These are phyloP conservation scores for Dissostichus mawsoni DNA, from an alignment of 2,113 vertebrate genomes.

Conservation along the genomic window DNA sequence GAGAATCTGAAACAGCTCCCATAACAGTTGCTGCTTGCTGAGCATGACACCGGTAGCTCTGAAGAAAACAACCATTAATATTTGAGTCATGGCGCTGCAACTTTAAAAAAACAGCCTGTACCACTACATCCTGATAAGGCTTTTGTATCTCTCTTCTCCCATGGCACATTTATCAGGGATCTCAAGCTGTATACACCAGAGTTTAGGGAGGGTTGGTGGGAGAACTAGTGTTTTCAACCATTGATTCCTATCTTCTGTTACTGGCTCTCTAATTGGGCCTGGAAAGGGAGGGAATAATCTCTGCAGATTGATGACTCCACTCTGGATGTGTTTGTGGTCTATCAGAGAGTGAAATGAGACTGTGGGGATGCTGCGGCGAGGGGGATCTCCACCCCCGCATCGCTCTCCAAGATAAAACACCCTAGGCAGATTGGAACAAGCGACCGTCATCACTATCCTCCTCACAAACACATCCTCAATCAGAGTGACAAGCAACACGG, in stretches of 20 bases:
- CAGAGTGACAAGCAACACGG: constrained; percentile 70
- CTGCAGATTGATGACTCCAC: constrained; percentile 79
- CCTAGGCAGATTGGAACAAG: constrained; percentile 72
- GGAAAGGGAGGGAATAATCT: constrained; percentile 74
- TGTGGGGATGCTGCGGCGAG: constrained; percentile 66
- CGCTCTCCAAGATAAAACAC: constrained; percentile 73
- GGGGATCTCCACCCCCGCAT: constrained; percentile 57
- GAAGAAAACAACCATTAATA: constrained; percentile 74
- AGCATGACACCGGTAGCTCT: constrained; percentile 57
- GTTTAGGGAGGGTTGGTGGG: constrained; percentile 61
- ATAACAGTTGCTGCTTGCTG: constrained; percentile 51
- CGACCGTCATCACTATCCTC: constrained; percentile 76
- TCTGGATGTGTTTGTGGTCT: constrained; percentile 80
- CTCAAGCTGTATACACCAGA: constrained; percentile 67
- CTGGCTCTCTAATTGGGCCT: constrained; percentile 78
- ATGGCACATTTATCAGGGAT: constrained; percentile 76
- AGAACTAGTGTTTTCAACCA: constrained; percentile 66
- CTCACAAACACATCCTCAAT: constrained; percentile 78
- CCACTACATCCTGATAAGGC: constrained; percentile 78
- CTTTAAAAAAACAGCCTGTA: constrained; percentile 67
- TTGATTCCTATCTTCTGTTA: constrained; percentile 67
- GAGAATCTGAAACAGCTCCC: constrained; percentile 58
- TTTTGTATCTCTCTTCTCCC: constrained; percentile 68
- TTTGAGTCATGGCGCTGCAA: constrained; percentile 65
- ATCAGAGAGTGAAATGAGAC: constrained; percentile 85